A percentile compares a stretch with the other conserved stretches of the same genome.
Conservation (phyloP, 2,797 vertebrate species). For the Malurus leucopterus region DNA sequence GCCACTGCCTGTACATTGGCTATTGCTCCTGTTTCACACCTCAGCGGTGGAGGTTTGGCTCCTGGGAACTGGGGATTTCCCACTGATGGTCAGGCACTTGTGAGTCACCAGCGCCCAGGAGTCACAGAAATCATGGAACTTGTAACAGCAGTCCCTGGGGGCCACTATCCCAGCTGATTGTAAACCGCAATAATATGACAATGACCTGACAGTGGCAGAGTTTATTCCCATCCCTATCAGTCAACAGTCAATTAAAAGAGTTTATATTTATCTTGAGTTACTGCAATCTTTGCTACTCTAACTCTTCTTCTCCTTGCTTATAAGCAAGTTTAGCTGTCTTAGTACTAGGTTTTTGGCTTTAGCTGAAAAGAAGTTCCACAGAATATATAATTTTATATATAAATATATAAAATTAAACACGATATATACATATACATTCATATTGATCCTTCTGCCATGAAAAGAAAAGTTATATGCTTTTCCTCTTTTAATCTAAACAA, state of each 20-base stretch:
- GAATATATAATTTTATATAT: not conserved
- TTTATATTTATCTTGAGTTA: not conserved
- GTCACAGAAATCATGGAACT: not conserved
- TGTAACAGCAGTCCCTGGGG: not conserved
- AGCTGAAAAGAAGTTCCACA: not conserved
- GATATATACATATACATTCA: not conserved
- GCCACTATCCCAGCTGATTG: not conserved
- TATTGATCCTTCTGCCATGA: not conserved
- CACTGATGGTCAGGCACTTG: accelerated
- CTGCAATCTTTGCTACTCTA: not conserved
- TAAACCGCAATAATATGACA: not conserved
- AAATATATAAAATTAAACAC: not conserved
- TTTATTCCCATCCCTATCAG: not conserved
- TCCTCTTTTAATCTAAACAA: not conserved
- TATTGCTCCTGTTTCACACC: not conserved
- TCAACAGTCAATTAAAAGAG: not conserved
- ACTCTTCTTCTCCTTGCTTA: not conserved
- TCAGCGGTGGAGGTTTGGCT: accelerated
- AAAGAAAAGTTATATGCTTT: not conserved
- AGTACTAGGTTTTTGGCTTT: not conserved
- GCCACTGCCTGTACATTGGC: not conserved
- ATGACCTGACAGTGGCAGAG: not conserved
- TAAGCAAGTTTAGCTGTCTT: not conserved
- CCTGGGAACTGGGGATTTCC: not conserved
- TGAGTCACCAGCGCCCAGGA: accelerated